A percentile compares a stretch with the other conserved stretches of the same genome.
Evolutionary conservation across 1,140 invertebrate species (phyloP).

Genomic region (Pteromalus puparum): DNA sequence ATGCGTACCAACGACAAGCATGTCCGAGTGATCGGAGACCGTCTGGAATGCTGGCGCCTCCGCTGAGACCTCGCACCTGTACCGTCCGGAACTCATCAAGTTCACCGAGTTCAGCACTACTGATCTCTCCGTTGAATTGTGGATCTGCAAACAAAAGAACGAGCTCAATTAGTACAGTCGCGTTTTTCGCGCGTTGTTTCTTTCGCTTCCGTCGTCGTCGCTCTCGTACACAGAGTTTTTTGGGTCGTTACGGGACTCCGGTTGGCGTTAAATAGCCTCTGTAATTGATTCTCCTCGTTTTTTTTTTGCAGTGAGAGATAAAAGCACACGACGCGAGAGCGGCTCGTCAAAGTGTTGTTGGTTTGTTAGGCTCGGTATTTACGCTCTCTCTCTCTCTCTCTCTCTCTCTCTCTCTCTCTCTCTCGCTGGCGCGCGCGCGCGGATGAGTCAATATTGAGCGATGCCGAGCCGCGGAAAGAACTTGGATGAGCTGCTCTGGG

Average conservation of each 20-base stretch:
- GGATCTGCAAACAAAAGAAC: slow-evolving; percentile 77
- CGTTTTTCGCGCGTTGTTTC: neutral
- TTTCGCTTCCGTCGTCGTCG: neutral
- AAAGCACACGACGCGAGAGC: neutral
- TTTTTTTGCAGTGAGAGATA: neutral
- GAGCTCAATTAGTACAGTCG: slow-evolving; percentile 41
- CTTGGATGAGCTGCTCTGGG: neutral
- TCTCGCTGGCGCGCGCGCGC: too few species aligned
- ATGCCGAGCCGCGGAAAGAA: neutral
- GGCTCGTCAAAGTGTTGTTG: neutral
- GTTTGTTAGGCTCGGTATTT: neutral
- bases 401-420: neutral
- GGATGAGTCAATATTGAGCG: slow-evolving; percentile 29
- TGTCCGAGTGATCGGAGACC: slow-evolving; percentile 84
- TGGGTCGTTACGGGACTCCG: neutral
- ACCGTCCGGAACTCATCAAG: slow-evolving; percentile 85
- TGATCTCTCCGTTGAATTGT: slow-evolving; percentile 84
- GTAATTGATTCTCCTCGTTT: slow-evolving; percentile 21
- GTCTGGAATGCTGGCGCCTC: slow-evolving; percentile 89
- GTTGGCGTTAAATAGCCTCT: neutral
- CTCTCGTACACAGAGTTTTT: neutral
- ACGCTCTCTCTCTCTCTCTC: neutral
- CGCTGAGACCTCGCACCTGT: slow-evolving; percentile 90
- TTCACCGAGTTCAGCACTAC: slow-evolving; percentile 85
- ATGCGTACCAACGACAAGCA: slow-evolving; percentile 87